Conservation (phyloP, 2,113 vertebrate genomes). For the Numida meleagris region DNA sequence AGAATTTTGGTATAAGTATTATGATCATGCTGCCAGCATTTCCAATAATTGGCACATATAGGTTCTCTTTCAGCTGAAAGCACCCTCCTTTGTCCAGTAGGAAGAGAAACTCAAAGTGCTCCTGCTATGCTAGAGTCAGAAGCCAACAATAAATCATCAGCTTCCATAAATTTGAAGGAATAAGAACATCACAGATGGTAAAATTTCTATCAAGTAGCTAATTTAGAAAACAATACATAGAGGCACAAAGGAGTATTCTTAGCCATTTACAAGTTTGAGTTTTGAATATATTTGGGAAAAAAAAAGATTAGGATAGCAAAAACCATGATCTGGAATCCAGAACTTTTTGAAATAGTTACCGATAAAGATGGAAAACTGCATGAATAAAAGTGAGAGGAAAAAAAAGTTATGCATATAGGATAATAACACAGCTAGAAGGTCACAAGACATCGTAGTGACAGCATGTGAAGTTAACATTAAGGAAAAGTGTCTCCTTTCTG, state of each 20-base stretch:
- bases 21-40: neutral
- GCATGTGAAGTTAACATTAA: neutral
- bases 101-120: neutral
- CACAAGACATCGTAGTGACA: neutral
- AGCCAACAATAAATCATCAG: neutral
- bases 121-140: neutral
- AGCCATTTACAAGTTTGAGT: neutral
- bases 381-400: neutral
- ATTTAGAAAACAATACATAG: neutral
- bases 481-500: neutral
- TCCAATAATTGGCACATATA: rapidly evolving
- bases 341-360: neutral
- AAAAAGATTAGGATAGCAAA: neutral
- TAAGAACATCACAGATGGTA: neutral
- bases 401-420: neutral
- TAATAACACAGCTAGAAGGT: neutral
- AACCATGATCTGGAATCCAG: neutral
- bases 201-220: neutral
- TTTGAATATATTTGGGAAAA: neutral
- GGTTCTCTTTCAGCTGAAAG: neutral
- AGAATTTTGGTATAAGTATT: neutral
- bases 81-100: neutral
- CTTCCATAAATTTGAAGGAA: neutral
- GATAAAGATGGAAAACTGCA: neutral
- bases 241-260: neutral